Evolutionary conservation across 2,888 invertebrate genomes (phyloP).

Genomic region (Cephus rjabovi): DNA sequence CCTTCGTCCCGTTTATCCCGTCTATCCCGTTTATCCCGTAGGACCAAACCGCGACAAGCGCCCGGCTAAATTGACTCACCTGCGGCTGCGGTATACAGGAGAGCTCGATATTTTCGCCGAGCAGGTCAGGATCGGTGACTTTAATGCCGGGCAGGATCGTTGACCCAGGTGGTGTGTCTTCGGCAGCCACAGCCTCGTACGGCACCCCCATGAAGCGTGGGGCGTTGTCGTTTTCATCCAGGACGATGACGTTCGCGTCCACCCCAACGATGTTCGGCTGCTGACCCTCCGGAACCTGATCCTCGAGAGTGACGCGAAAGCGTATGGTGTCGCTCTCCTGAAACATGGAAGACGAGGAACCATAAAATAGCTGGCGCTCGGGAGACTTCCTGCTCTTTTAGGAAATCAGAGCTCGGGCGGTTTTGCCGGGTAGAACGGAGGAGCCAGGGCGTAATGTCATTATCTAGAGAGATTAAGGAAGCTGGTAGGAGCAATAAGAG

Average conservation of each 20-base stretch:
- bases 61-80: conserved; percentile 46
- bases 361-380: not conserved
- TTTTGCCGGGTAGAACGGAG: not conserved
- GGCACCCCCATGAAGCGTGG: conserved; percentile 78
- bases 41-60: not conserved
- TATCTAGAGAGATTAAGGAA: not conserved
- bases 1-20: not conserved
- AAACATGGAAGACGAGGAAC: conserved; percentile 40
- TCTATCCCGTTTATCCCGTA: not conserved
- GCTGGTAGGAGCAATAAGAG: not conserved
- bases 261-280: conserved; percentile 79
- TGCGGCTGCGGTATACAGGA: conserved; percentile 71
- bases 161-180: conserved; percentile 79
- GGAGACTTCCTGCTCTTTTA: not conserved
- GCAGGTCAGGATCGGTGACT: conserved; percentile 83
- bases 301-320: conserved; percentile 85
- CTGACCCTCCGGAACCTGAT: conserved; percentile 72
- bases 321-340: conserved; percentile 83
- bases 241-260: conserved; percentile 84
- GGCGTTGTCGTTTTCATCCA: conserved; percentile 91
- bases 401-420: not conserved
- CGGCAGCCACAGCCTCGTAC: conserved; percentile 82
- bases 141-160: conserved; percentile 79
- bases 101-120: conserved; percentile 85
- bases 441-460: not conserved